Base-by-base conservation (phyloP, 2,888 invertebrate species). In the Synergus gifuensis region DNA sequence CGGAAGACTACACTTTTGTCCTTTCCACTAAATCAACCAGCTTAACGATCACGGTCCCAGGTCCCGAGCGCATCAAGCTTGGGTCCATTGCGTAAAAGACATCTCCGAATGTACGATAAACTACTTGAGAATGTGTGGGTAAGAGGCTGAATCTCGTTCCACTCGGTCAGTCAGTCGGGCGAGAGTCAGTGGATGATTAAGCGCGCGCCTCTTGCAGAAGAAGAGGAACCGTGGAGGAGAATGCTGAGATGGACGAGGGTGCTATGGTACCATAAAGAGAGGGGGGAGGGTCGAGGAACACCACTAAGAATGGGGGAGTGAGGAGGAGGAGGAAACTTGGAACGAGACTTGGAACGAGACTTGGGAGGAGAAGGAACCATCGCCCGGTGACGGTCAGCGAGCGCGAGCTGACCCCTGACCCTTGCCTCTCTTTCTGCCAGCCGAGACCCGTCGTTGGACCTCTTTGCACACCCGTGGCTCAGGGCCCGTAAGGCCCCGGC, bases 371-470 rank as follows among this genome's bases (percentile, higher is more conserved):
- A 88, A 88, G 89, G 87, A 89, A 90, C 88, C 88, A 87, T 89
- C 88, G 82, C 87, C 87, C 90, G 91, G 91, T 91, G 92, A 92
- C 92, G 91, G 92, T 91, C 91, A 92, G 92, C 91, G 89, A 89
- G 91, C 91, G 91, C 91, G 88, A 89, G 91, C 88, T 91, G 90
- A 92, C 91, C 92, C 84, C 86, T 91, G 91, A 92, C 92, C 92
- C 88, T 82, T n/a, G 80, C 81, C 78, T 83, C 83, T 78, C 85
- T 84, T 83, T 85, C 82, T 86, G 85, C 84, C 86, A 84, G 79
- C 82, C 79, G 82, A 79, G 81, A 80, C 84, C 85, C 84, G 77
- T 76, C 81, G 83, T 82, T 67, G 79, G 28, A n/a, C 5, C 73
- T 73, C 73, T 82, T 82, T 81, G 81, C 80, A 77, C 81, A 83